These are phyloP conservation scores for Choristoneura fumiferana DNA, from an alignment of 1,140 invertebrate species.

Conservation along the genomic window DNA sequence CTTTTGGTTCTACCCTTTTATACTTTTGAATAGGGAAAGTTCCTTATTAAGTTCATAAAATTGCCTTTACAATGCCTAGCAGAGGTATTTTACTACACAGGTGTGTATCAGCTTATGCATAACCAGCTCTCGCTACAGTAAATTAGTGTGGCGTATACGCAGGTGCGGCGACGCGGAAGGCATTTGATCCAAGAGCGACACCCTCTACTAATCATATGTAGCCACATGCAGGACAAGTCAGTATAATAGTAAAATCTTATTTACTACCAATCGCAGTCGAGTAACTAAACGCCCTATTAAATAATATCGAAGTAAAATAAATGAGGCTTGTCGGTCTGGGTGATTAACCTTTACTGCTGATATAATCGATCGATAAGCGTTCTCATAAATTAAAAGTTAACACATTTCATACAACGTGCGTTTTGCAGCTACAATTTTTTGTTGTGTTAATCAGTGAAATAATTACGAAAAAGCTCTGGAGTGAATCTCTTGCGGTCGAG, in stretches of 20 bases:
- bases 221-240: background rate
- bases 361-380: slow-evolving; percentile 9
- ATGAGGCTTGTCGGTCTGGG: slow-evolving; percentile 10
- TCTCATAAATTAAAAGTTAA: slow-evolving; percentile 1
- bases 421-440: background rate
- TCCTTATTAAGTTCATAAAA: too few relatives aligned
- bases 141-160: slow-evolving; percentile 12
- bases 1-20: too few relatives aligned
- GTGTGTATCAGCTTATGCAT: too few relatives aligned
- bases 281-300: slow-evolving; percentile 5
- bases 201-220: slow-evolving; percentile 10
- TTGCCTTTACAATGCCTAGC: too few relatives aligned
- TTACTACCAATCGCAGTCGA: background rate
- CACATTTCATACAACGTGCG: background rate
- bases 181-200: slow-evolving; percentile 8
- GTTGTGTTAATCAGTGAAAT: slow-evolving; percentile 12
- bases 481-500: slow-evolving; percentile 6
- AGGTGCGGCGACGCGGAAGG: slow-evolving; percentile 12
- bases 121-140: background rate
- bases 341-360: slow-evolving; percentile 1
- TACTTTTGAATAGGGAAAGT: too few relatives aligned
- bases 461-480: slow-evolving; percentile 9
- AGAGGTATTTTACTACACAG: too few relatives aligned
- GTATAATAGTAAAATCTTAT: slow-evolving; percentile 9
- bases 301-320: slow-evolving; percentile 11